Base-by-base conservation (phyloP, 2,113 vertebrate species). In the Shinisaurus crocodilurus region DNA sequence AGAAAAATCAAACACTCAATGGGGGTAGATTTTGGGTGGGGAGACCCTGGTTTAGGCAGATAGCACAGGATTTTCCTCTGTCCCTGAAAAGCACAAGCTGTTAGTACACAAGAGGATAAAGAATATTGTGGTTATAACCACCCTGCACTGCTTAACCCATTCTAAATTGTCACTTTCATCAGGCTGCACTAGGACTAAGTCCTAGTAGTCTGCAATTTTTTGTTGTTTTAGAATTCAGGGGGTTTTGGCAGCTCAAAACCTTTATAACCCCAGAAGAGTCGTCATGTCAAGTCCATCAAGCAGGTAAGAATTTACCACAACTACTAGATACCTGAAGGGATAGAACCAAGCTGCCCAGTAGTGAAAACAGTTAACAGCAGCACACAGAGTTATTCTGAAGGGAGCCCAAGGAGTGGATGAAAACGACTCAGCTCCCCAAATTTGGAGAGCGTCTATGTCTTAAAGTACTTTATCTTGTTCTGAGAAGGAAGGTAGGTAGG, bases 21-120 rank as follows among this genome's bases (percentile, higher is more conserved):
- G 89, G 80, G 90, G 93, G 92, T 91, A 76, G 50, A 75, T 91
- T 77, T 75, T 63, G 54, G 34, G 57, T 69, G 86, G 89, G 76
- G 90, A 87, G 40, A 88, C 67, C 88, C 90, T 90, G 40, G 1
- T 1, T 93, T 82, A 89, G 86, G 76, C 88, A 82, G 90, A 37
- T 90, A 94, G 94, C 91, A 94, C 91, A 2, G 77, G 91, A 79
- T 91, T 88, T 87, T 95, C 65, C 92, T 94, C 87, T 86, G 86
- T 91, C 94, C 95, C 91, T 88, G 93, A 95, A 96, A 98, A 98
- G 97, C 97, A 98, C 97, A 98, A 97, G 95, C 86, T 95, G 90
- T 91, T 95, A 91, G 91, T 95, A 96, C 90, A 90, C 54, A 93
- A 20, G 27, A 54, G 54, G 85, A 85, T 91, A 90, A 6, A 81